Base-by-base conservation (phyloP, 2,113 vertebrate species). In the Petroica traversi region DNA sequence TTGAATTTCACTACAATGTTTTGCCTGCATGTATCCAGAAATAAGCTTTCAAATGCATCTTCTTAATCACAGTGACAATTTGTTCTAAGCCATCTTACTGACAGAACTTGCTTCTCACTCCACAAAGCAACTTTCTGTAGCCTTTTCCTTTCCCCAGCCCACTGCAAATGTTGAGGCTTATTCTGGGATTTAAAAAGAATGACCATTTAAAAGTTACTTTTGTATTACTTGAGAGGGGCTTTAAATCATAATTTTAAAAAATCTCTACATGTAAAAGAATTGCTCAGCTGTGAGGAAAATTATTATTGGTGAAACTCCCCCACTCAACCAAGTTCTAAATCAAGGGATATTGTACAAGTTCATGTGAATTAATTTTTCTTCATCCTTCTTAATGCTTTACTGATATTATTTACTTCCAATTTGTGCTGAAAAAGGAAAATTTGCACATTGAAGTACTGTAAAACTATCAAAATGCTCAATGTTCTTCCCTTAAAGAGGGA, bases 391-490 rank as follows among this genome's bases (percentile, higher is more conserved):
- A 84, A 64, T 68, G 8, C 9, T 68, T 15, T 93, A 1, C 31
- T 54, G 31, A 26, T 61, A 69, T 10, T 75, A 52, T 76, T 93
- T 72, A 36, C 19, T 74, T 95, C 8, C 20, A 62, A 0, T 74
- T 89, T 89, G 16, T 58, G 19, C 57, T 89, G 77, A 18, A 3
- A 16, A 68, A 93, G 22, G 54, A 81, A 89, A 89, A 62, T 36
- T 43, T 10, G 31, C 34, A 69, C 41, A 87, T 28, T 13, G 7
- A 78, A 80, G 19, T 92, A 63, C 69, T 78, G 41, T 62, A 77
- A 72, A 73, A 18, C 25, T 71, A 26, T 96, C 61, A 93, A 86
- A 96, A 86, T 91, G 31, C 91, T 63, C 89, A 63, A 51, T 54
- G 38, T 62, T 93, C 58, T 84, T 89, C 25, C 63, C 57, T 88